Evolutionary conservation across 30 jellyfish, hydroid and myxozoan genomes (phyloP), one percentile per base, ranked within the genome.

Genomic region (Aurelia sp.): DNA sequence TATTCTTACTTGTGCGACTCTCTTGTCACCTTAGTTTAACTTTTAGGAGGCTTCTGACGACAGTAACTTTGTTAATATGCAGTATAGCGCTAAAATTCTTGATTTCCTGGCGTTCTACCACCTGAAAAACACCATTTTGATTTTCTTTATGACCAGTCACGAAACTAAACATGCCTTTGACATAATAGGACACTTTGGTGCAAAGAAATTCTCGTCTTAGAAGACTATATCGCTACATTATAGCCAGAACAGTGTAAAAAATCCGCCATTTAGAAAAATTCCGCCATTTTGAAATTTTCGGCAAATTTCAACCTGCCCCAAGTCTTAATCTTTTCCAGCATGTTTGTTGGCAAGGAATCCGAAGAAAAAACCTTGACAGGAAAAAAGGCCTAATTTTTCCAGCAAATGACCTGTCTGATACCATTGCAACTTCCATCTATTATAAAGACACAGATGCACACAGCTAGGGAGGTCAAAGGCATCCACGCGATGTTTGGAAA

Each of bases 281-380:
- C n/a, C n/a, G n/a, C n/a, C 76, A 65, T 65, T 65, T 65, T 65
- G 76, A 65, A 65, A 65, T 62, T 62, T 62, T 62, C 73, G 27
- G 73, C 73, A 18, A 22, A 10, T 64, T 64, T 64, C 75, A 64
- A 64, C 75, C 12, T 64, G 75, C 75, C 75, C 47, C 75, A 64
- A 64, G 47, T 64, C 75, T 64, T 64, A 64, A 64, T 64, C 75
- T 64, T 11, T 64, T 64, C 75, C 75, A 64, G n/a, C 11, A 64
- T 64, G 75, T 64, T 64, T 72, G 40, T 72, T 48, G 70, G 70
- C 66, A 72, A 53, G 83, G 70, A 72, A 44, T 72, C 83, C 66
- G 77, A 72, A 53, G 83, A 72, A 73, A 53, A 72, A 72, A 72
- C 83, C 77, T 72, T 72, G 83, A 72, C 83, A 72, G 83, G 83